phyloP scores from a whole-genome alignment of 23 tunicate genomes.

The Trididemnum miniatum region DNA sequence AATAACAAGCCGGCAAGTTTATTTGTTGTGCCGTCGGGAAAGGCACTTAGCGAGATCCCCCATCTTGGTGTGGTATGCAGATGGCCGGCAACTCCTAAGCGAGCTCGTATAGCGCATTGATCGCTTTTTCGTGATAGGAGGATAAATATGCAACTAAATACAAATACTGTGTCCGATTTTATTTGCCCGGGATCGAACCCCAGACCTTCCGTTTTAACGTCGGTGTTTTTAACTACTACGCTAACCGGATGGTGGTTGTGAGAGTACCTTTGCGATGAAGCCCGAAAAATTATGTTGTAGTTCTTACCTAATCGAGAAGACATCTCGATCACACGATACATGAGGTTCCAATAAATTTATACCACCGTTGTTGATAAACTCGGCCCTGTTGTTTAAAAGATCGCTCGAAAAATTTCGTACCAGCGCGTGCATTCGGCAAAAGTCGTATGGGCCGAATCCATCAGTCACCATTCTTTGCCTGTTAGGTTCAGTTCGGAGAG shows the following conservation, averaged over 20 bases:
- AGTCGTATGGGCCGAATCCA: not conserved
- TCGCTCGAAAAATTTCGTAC: not conserved
- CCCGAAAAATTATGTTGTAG: no score
- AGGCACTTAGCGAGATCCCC: no score
- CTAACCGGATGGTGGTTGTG: no score
- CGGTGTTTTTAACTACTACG: no score
- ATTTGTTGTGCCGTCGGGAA: no score
- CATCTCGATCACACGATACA: not conserved
- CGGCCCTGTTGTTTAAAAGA: not conserved
- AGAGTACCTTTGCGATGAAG: no score
- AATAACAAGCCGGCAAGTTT: no score
- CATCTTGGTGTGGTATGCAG: no score
- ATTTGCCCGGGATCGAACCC: not conserved
- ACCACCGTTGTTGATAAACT: conserved; percentile 10
- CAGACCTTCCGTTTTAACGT: not conserved
- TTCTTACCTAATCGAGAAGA: not conserved
- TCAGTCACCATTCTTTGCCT: not conserved
- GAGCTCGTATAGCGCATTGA: no score
- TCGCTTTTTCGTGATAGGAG: no score
- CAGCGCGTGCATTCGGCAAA: not conserved
- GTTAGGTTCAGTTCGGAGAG: not conserved
- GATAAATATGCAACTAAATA: no score
- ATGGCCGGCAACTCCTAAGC: no score
- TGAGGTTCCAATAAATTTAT: not conserved
- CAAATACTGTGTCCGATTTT: not conserved